Evolutionary conservation across 2,113 vertebrate species (phyloP).

Genomic region (Fregetta grallaria): DNA sequence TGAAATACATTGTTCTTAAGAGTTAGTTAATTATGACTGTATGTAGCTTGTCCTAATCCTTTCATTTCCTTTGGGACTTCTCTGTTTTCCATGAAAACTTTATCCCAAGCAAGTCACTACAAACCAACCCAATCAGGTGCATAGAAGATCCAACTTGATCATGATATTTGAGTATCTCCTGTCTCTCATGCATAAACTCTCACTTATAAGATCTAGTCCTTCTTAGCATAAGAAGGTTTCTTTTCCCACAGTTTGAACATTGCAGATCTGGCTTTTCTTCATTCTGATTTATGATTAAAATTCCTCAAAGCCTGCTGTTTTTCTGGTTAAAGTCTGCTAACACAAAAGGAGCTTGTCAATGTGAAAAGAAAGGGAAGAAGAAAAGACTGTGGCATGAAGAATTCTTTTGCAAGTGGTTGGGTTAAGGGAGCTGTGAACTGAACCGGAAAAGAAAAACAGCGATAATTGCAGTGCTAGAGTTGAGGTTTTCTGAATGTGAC

Average conservation of each 20-base stretch:
- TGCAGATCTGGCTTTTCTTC: not conserved
- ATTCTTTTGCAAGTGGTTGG: not conserved
- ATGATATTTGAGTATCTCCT: not conserved
- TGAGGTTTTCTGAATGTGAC: conserved; percentile 51
- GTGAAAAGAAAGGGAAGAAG: not conserved
- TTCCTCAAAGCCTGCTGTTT: not conserved
- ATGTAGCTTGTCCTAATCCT: not conserved
- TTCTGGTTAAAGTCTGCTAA: not conserved
- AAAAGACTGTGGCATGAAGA: not conserved
- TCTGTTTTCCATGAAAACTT: not conserved
- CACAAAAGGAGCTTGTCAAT: not conserved
- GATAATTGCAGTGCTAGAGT: not conserved
- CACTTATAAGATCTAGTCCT: not conserved
- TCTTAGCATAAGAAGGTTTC: not conserved
- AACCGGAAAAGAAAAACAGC: not conserved
- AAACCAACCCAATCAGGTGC: not conserved
- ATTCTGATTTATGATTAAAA: not conserved
- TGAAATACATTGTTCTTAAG: not conserved
- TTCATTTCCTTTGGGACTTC: not conserved
- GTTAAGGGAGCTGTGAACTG: not conserved
- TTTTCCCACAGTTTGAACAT: not conserved
- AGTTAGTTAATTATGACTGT: not conserved
- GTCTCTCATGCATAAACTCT: not conserved
- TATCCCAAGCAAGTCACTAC: not conserved
- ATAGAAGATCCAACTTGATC: not conserved